Base-by-base conservation (phyloP, 2,113 vertebrate species). In the Delphinus delphis region DNA sequence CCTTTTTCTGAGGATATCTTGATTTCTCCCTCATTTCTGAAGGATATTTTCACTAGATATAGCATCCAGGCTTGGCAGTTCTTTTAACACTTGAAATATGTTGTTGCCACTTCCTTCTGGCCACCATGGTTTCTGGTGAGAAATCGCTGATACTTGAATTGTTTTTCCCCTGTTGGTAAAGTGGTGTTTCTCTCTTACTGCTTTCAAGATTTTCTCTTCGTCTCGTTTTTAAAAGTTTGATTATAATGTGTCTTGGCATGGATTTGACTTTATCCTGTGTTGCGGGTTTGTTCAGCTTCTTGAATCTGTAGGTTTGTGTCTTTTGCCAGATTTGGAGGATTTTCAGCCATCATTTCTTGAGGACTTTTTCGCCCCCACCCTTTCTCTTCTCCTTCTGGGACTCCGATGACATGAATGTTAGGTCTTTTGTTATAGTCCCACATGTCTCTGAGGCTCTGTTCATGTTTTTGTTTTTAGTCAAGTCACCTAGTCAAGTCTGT, bases 271-370 rank as follows among this genome's bases (percentile, higher is more conserved):
- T 76, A 87, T 71, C 62, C 68, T 73, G 31, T 76, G 90, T 93
- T 53, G 53, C 36, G 33, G 25, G 5, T 92, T 92, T 68, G 14
- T 76, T 62, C 26, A 68, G 38, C 38, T 84, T 88, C 76, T 83
- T 84, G 58, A 95, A 95, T 77, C 41, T 91, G 33, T 83, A 90
- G 23, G 33, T 83, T 93, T 89, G 50, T 88, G 77, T 74, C 25
- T 93, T 95, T 83, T 93, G 70, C 47, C 83, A 92, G 73, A 92
- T 93, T 93, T 71, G n/a, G 73, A 73, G 50, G 68, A 70, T 63
- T 33, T 90, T 80, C 58, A 62, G 25, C 2, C 65, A 94, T 88
- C 70, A 60, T 93, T 91, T 91, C 60, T 88, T 83, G 44, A 83
- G 38, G 55, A 73, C 23, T 73, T 67, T 83, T 83, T 73, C 28